phyloP scores from a whole-genome alignment of 2,113 vertebrate genomes.

The Meleagris gallopavo region DNA sequence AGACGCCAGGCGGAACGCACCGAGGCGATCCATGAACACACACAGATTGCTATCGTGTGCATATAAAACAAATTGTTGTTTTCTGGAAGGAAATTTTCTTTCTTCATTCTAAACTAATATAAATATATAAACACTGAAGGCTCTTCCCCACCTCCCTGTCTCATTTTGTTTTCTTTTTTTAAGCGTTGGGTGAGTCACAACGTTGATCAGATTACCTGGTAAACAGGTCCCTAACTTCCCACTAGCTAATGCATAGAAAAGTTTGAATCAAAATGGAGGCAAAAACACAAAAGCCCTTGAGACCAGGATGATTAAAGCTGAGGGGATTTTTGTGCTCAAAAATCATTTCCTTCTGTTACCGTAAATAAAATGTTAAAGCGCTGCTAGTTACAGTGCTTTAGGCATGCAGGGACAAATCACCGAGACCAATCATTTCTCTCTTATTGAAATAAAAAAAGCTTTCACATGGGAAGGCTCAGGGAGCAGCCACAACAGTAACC shows the following conservation, averaged over 20 bases:
- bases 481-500: not conserved
- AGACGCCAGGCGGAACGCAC: not conserved
- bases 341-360: conserved; percentile 49
- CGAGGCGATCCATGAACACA: not conserved
- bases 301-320: not conserved
- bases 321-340: conserved; percentile 55
- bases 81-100: not conserved
- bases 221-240: conserved; percentile 43
- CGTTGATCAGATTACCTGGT: conserved; percentile 45
- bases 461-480: not conserved
- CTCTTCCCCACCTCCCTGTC: not conserved
- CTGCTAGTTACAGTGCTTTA: not conserved
- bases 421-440: not conserved
- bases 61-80: not conserved
- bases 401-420: not conserved
- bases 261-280: not conserved
- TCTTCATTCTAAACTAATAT: conserved; percentile 28
- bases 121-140: conserved; percentile 5
- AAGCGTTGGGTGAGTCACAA: conserved; percentile 4
- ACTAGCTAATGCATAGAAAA: not conserved
- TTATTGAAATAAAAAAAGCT: too few species aligned
- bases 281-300: conserved; percentile 16
- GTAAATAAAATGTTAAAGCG: conserved; percentile 32
- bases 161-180: not conserved
- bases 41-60: not conserved